Evolutionary conservation across 2,888 invertebrate species (phyloP).

Genomic region (Diloba caeruleocephala): DNA sequence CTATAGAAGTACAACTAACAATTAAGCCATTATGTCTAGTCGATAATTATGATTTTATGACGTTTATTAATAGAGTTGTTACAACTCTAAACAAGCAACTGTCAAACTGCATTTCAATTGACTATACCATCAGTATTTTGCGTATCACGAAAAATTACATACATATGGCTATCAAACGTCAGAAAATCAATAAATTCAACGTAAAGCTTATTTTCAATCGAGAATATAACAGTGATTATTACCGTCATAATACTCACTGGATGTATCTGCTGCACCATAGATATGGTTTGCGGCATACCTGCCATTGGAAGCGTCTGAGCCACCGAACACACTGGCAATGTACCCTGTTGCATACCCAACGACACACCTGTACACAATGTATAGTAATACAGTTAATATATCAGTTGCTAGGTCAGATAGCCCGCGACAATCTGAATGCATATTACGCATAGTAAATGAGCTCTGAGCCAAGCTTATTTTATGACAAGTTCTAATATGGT

Average conservation of each 20-base stretch:
- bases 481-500: too few relatives aligned
- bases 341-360: constrained; percentile 88
- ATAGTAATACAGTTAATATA: too few relatives aligned
- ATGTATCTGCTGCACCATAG: constrained; percentile 90
- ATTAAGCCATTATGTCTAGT: constrained; percentile 17
- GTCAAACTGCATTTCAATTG: too few relatives aligned
- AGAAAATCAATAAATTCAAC: constrained; percentile 28
- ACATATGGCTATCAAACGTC: too few relatives aligned
- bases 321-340: constrained; percentile 92
- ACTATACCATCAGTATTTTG: too few relatives aligned
- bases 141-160: too few relatives aligned
- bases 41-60: constrained; percentile 20
- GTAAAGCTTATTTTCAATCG: constrained; percentile 1
- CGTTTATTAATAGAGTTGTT: constrained; percentile 10
- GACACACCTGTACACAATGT: constrained; percentile 85
- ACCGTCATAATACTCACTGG: constrained; percentile 78
- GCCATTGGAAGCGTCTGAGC: constrained; percentile 85
- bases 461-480: too few relatives aligned
- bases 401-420: too few relatives aligned
- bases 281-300: constrained; percentile 88
- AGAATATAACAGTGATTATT: constrained; percentile 14
- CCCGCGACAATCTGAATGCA: too few relatives aligned
- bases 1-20: neutral
- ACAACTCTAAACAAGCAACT: too few relatives aligned
- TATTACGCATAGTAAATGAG: too few relatives aligned